A percentile compares a stretch with the other conserved stretches of the same genome.
Evolutionary conservation across 23 tunicate genomes (phyloP).

Genomic region (Trididemnum nubilum): DNA sequence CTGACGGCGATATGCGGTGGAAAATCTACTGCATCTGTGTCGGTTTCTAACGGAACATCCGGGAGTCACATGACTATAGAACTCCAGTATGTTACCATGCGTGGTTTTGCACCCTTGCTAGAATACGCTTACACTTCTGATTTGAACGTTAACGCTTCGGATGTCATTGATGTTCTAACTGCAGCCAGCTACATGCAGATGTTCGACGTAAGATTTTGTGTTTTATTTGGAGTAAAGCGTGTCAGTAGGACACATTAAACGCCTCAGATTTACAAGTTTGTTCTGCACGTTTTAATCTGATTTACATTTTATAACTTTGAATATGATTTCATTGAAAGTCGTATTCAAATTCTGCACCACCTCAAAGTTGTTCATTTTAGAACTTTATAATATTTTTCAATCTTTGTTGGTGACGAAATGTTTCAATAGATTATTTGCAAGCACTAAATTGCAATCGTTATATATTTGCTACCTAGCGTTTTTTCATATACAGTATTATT

Average conservation of each 20-base stretch:
- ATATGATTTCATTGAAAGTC: too few species aligned
- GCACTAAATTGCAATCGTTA: too few species aligned
- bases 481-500: too few species aligned
- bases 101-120: slow-evolving; percentile 89
- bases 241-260: background rate
- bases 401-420: too few species aligned
- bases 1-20: slow-evolving; percentile 88
- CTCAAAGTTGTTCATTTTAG: too few species aligned
- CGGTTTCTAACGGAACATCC: slow-evolving; percentile 47
- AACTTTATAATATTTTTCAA: too few species aligned
- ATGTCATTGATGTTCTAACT: slow-evolving; percentile 89
- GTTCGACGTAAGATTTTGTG: slow-evolving; percentile 88
- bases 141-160: slow-evolving; percentile 75
- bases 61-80: slow-evolving; percentile 89
- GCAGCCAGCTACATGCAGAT: slow-evolving; percentile 97
- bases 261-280: background rate
- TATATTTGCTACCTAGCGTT: too few species aligned
- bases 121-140: slow-evolving; percentile 95
- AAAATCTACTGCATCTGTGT: slow-evolving; percentile 76
- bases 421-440: too few species aligned
- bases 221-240: too few species aligned
- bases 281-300: background rate
- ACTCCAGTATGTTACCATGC: slow-evolving; percentile 84
- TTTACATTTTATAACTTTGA: too few species aligned
- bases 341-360: too few species aligned